A percentile compares a stretch with the other conserved stretches of the same genome.
phyloP scores from a whole-genome alignment of 2,113 vertebrate genomes.

The Centropus bengalensis region DNA sequence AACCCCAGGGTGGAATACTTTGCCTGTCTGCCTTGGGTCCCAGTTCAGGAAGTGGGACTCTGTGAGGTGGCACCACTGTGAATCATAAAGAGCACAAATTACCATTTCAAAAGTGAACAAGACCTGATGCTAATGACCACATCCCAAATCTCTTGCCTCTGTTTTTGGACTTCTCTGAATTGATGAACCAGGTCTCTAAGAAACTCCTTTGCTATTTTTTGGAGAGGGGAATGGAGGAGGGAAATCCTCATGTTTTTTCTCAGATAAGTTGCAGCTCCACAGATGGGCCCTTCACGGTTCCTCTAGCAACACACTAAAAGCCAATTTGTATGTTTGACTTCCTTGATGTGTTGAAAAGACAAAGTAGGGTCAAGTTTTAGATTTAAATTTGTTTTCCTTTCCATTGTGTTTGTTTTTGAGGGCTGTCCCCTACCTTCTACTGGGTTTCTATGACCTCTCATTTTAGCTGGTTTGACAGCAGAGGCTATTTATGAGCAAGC shows the following conservation, averaged over 20 bases:
- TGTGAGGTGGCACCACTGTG: background rate
- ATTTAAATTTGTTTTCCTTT: slow-evolving; percentile 6
- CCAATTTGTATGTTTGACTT: background rate
- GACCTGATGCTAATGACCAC: background rate
- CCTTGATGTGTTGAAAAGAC: background rate
- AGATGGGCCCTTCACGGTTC: background rate
- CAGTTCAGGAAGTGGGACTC: background rate
- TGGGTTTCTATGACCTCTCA: background rate
- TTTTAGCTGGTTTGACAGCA: background rate
- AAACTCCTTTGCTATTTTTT: background rate
- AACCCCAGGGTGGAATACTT: background rate
- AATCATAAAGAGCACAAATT: background rate
- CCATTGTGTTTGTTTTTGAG: background rate
- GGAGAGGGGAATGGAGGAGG: background rate
- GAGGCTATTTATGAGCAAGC: background rate
- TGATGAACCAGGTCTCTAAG: background rate
- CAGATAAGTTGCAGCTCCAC: background rate
- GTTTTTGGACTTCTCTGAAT: background rate
- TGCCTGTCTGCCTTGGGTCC: background rate
- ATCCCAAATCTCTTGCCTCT: background rate
- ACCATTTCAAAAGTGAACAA: background rate
- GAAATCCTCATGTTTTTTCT: background rate
- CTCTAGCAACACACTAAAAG: background rate
- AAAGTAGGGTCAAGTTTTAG: background rate
- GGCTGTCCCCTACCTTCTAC: background rate